These are phyloP conservation scores for Rhineura floridana DNA, from an alignment of 2,113 vertebrate genomes.

Conservation along the genomic window DNA sequence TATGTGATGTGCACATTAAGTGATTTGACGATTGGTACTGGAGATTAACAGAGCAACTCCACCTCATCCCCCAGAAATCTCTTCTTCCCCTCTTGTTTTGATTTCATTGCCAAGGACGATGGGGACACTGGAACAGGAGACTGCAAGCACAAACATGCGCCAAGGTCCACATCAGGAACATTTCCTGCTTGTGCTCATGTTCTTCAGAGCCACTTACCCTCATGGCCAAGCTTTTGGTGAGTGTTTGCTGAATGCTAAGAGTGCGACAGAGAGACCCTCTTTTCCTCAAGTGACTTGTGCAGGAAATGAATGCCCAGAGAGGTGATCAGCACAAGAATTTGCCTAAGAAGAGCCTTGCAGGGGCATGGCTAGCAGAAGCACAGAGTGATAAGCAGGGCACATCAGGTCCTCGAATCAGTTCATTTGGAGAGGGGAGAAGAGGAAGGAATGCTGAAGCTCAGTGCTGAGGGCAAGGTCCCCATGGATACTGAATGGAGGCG, in stretches of 20 bases:
- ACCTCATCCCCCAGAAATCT: no score
- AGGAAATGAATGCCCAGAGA: neutral
- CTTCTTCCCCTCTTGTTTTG: neutral
- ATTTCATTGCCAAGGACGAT: no score
- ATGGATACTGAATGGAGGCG: constrained; percentile 13
- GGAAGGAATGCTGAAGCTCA: constrained; percentile 32
- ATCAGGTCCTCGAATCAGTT: constrained; percentile 19
- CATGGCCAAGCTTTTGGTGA: neutral
- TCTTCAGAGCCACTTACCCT: neutral
- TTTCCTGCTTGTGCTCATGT: neutral
- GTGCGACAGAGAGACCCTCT: rapidly evolving
- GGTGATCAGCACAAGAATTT: rapidly evolving
- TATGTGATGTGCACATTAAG: no score
- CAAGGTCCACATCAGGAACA: neutral
- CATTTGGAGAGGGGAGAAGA: constrained; percentile 43
- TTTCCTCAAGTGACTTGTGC: rapidly evolving
- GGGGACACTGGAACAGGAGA: no score
- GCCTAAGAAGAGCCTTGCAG: neutral
- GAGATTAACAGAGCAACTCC: no score
- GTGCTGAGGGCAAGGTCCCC: constrained; percentile 38
- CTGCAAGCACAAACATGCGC: no score
- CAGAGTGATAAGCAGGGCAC: neutral
- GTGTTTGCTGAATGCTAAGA: rapidly evolving
- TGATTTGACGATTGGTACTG: no score
- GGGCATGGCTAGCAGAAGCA: neutral